phyloP scores from a whole-genome alignment of 2,888 invertebrate species.

The Drosophila peninsularis region DNA sequence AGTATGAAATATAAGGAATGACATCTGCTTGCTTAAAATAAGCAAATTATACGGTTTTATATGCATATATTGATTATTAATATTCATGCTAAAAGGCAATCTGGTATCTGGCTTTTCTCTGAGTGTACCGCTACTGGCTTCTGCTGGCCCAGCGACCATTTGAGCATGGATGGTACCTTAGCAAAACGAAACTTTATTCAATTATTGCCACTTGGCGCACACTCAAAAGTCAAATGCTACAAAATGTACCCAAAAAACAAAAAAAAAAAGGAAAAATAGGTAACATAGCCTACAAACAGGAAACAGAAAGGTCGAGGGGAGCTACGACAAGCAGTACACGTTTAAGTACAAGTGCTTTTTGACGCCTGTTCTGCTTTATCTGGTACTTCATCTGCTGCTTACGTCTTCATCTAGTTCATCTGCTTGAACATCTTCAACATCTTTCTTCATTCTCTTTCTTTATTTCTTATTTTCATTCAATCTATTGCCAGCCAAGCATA shows the following conservation, averaged over 20 bases:
- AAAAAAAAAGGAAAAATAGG: not conserved
- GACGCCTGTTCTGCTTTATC: slow-evolving; percentile 27
- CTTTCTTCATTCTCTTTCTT: not conserved
- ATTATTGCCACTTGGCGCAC: slow-evolving; percentile 67
- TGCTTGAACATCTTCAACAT: slow-evolving; percentile 24
- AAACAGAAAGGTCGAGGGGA: slow-evolving; percentile 15
- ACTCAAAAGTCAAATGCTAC: slow-evolving; percentile 48
- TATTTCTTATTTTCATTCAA: slow-evolving; percentile 15
- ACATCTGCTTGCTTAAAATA: not conserved
- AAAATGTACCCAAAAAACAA: slow-evolving; percentile 30
- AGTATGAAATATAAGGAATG: no score
- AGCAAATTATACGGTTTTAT: no score
- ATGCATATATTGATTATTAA: no score
- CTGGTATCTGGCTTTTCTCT: slow-evolving; percentile 7
- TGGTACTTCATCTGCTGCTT: slow-evolving; percentile 14
- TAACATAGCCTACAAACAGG: slow-evolving; percentile 27
- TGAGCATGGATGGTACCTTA: slow-evolving; percentile 55
- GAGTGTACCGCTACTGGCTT: slow-evolving; percentile 44
- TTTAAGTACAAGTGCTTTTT: slow-evolving; percentile 42
- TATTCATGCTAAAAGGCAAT: no score
- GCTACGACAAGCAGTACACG: slow-evolving; percentile 8
- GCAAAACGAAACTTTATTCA: slow-evolving; percentile 68
- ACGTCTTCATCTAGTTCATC: slow-evolving; percentile 13
- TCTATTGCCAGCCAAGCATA: slow-evolving; percentile 56
- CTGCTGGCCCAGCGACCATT: slow-evolving; percentile 23